Percentiles rank a stretch among this genome's conserved stretches.
Evolutionary conservation across 1,140 invertebrate species (phyloP).

Genomic region (Meteorus sp.): DNA sequence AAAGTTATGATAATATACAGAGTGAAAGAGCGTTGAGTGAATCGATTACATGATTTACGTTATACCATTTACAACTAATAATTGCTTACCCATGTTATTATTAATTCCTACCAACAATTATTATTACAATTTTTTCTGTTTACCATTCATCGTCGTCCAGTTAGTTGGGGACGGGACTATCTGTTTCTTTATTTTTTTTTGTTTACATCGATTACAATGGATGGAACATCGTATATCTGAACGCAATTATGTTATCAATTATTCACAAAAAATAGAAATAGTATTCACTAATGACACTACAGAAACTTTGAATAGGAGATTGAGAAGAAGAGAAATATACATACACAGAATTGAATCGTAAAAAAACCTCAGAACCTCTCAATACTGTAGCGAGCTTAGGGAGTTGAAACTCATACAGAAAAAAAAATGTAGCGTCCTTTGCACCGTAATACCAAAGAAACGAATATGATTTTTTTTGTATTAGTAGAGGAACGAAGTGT

Average conservation of each 20-base stretch:
- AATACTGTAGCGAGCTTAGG: constrained; percentile 24
- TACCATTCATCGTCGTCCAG: not conserved
- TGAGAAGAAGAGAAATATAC: not conserved
- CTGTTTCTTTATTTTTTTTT: constrained; percentile 26
- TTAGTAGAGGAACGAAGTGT: constrained; percentile 41
- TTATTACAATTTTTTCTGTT: constrained; percentile 29
- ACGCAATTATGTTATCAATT: too few relatives aligned
- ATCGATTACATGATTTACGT: constrained; percentile 52
- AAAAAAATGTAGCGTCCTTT: constrained; percentile 33
- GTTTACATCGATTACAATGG: constrained; percentile 21
- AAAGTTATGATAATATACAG: constrained; percentile 55
- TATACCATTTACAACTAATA: constrained; percentile 42
- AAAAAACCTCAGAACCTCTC: constrained; percentile 19
- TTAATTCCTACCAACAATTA: constrained; percentile 34
- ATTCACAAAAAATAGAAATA: too few relatives aligned
- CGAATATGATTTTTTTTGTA: constrained; percentile 49
- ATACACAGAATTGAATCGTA: not conserved
- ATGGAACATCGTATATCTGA: too few relatives aligned
- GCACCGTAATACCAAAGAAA: constrained; percentile 52
- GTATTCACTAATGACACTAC: too few relatives aligned
- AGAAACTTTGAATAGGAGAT: too few relatives aligned
- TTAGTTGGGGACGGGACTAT: constrained; percentile 27
- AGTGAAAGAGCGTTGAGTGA: constrained; percentile 50
- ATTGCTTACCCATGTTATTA: constrained; percentile 32
- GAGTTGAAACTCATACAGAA: too few relatives aligned